Percentiles rank a stretch among this genome's conserved stretches.
Conservation (phyloP, 2,888 invertebrate species). For the Apantesis nais region DNA sequence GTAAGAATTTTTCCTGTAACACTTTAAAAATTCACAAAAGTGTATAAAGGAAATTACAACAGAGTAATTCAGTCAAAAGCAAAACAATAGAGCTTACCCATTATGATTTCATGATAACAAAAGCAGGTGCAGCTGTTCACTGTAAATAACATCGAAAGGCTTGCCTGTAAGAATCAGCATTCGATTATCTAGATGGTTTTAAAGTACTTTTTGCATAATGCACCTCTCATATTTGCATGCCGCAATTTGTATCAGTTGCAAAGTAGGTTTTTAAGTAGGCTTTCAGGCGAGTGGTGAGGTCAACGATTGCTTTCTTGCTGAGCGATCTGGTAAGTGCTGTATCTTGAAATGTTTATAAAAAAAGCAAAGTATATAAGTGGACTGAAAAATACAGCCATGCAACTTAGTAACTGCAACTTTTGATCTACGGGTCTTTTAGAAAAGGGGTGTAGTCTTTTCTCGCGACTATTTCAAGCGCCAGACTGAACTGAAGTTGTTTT, state of each 20-base stretch:
- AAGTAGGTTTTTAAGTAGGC: slow-evolving; percentile 30
- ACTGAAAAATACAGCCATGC: neutral
- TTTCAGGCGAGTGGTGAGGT: slow-evolving; percentile 30
- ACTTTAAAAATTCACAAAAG: neutral
- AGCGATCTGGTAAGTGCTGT: slow-evolving; percentile 7
- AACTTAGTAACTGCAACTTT: too few species aligned
- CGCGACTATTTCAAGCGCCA: too few species aligned
- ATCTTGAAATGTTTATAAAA: neutral
- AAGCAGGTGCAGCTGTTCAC: neutral
- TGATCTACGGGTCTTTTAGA: too few species aligned
- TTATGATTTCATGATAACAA: neutral
- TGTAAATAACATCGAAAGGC: slow-evolving; percentile 7
- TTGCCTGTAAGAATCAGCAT: slow-evolving; percentile 24
- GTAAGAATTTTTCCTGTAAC: neutral
- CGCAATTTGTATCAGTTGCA: slow-evolving; percentile 31
- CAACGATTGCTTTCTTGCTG: slow-evolving; percentile 13
- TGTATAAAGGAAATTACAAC: neutral
- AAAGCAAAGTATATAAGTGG: neutral
- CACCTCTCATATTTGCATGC: slow-evolving; percentile 49
- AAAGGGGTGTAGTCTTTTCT: too few species aligned
- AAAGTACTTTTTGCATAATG: slow-evolving; percentile 29
- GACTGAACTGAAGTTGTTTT: too few species aligned
- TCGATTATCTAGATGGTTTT: slow-evolving; percentile 39
- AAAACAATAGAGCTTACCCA: neutral
- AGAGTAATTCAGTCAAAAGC: neutral